Evolutionary conservation across 2,888 invertebrate species (phyloP).

Genomic region (Drosophila ochracea): DNA sequence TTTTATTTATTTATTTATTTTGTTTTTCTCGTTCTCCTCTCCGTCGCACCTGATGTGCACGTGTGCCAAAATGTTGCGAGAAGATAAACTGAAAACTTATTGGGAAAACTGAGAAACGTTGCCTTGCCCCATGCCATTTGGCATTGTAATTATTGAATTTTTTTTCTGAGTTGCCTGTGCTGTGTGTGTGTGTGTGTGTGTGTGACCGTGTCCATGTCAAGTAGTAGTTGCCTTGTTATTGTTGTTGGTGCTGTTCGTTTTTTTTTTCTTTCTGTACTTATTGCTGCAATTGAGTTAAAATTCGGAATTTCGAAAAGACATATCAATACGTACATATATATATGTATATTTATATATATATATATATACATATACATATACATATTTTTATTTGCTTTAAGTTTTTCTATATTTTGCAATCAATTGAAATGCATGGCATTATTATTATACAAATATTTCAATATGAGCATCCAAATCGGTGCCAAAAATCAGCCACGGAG

Average conservation of each 20-base stretch:
- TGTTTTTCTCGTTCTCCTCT: background rate
- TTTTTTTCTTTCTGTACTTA: constrained; percentile 8
- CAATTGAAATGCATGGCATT: constrained; percentile 3
- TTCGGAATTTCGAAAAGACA: constrained; percentile 5
- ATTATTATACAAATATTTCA: constrained; percentile 12
- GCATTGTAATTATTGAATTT: constrained; percentile 69
- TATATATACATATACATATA: background rate
- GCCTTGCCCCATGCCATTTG: constrained; percentile 43
- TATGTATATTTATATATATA: background rate
- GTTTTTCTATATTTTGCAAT: constrained; percentile 10
- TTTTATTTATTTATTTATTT: background rate
- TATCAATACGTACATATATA: background rate
- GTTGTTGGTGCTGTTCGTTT: background rate
- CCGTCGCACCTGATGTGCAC: background rate
- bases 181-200: constrained; percentile 8
- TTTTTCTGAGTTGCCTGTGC: constrained; percentile 30
- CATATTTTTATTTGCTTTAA: background rate
- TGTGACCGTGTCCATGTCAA: background rate
- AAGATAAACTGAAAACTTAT: constrained; percentile 1
- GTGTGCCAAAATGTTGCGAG: constrained; percentile 5
- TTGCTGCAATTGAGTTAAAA: constrained; percentile 12
- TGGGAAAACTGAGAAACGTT: constrained; percentile 1
- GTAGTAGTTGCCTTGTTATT: constrained; percentile 22
- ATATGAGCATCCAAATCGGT: background rate
- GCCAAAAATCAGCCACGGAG: background rate